Base-by-base conservation (phyloP, 2,797 vertebrate genomes). In the Apogon talboti region DNA sequence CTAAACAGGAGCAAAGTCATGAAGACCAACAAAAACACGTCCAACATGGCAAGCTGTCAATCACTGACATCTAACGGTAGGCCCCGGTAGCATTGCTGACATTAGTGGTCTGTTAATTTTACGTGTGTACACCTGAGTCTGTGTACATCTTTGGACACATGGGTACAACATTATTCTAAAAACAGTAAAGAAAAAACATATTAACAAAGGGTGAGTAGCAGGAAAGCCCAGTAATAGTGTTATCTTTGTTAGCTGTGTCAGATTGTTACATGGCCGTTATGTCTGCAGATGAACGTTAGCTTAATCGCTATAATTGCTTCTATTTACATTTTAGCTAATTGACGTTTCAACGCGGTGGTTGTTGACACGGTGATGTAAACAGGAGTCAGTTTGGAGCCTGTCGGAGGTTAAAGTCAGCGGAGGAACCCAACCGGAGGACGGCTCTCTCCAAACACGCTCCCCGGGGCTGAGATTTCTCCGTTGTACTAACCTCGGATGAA, bases 401-500 rank as follows among this genome's bases (percentile, higher is more conserved):
- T 8, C n/a, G 45, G 3, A 11, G 30, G 37, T 28, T 11, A 2
- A 53, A 42, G 68, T 19, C 78, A 38, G n/a, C 28, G 3, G 33
- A 44, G 3, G 4, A 21, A n/a, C 37, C 0, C 10, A 47, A 21
- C 45, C 42, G 7, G 46, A 1, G 11, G 10, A 9, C 4, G 6
- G 28, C 41, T 71, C 65, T 3, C 1, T 49, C n/a, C n/a, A n/a
- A 11, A 33, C 66, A 0, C 44, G 12, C 37, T 42, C 64, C 58
- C 47, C 12, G 66, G 8, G 21, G 19, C 63, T 19, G 66, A 47
- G 73, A 42, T 70, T 69, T 55, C 74, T 61, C 69, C 44, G 21
- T 3, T 44, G 18, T 55, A 67, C 92, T 93, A 88, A 94, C 94
- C 93, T 94, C 93, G 57, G 90, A 85, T 74, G 93, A 89, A 69